Evolutionary conservation across 1,140 invertebrate species (phyloP), one percentile per base, ranked within the genome.

Genomic region (Drosophila suzukii): DNA sequence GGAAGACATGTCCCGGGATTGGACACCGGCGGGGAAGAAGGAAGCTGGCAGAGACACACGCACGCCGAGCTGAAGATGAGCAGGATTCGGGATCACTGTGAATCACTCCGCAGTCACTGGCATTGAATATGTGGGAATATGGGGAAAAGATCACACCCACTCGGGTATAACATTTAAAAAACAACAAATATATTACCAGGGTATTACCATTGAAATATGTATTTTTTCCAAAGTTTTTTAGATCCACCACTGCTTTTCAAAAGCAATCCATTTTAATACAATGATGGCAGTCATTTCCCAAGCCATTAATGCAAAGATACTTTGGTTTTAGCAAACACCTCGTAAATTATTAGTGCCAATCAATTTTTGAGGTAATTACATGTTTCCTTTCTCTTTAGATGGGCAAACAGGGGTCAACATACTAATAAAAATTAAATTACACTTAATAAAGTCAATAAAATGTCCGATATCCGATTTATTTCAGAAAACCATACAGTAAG

Each of bases 41-140:
- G 20, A 20, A 20, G 32, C 15, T 41, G 43, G 46, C 46, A 51
- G 57, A 68, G 51, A 47, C 68, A 67, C 81, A 86, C 81, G 78
- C 81, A 86, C 63, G 66, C 56, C 32, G 13, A 39, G 38, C 17
- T 46, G 56, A 20, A 24, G 56, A 78, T 73, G 75, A 58, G 67
- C 55, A 59, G 15, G 12, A 6, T 17, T 39, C 3, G n/a, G 17
- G 44, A 50, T 71, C 51, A 71, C 65, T 34, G 32, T 27, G 41
- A 49, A 27, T 46, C n/a, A 13, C 11, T 27, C 6, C 20, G 15
- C 30, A 55, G 61, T 75, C 72, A 66, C 60, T n/a, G 59, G 39
- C 44, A 50, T 36, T 46, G 15, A 15, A n/a, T n/a, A n/a, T n/a
- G n/a, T n/a, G n/a, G n/a, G n/a, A n/a, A n/a, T n/a, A n/a, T 27